Evolutionary conservation across 1,140 invertebrate genomes (phyloP).

Genomic region (Littorina saxatilis): DNA sequence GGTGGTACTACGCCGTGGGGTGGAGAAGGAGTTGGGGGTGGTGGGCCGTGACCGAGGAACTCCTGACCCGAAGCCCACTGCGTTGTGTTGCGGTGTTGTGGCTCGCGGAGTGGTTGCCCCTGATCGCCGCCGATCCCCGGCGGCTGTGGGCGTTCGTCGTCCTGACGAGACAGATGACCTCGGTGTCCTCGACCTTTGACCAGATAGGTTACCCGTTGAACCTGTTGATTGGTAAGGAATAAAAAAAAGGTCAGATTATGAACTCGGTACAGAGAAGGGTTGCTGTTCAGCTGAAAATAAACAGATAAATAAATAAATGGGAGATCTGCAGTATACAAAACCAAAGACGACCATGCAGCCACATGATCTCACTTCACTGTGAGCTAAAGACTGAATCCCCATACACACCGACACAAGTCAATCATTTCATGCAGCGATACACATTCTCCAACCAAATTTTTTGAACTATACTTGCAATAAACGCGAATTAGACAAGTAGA

Average conservation of each 20-base stretch:
- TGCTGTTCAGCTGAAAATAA: too few species aligned
- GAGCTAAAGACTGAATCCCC: too few species aligned
- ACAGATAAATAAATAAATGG: too few species aligned
- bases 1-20: slow-evolving; percentile 46
- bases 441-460: too few species aligned
- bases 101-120: slow-evolving; percentile 47
- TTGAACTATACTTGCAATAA: too few species aligned
- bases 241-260: background rate
- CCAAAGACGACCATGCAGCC: too few species aligned
- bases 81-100: slow-evolving; percentile 60
- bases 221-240: slow-evolving; percentile 36
- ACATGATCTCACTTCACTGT: too few species aligned
- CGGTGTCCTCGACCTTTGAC: slow-evolving; percentile 51
- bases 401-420: too few species aligned
- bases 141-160: slow-evolving; percentile 32
- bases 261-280: too few species aligned
- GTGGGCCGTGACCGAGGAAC: slow-evolving; percentile 50
- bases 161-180: slow-evolving; percentile 46
- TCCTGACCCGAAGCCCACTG: slow-evolving; percentile 50
- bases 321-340: too few species aligned
- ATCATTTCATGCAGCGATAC: too few species aligned
- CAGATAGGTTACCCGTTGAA: slow-evolving; percentile 62
- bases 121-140: slow-evolving; percentile 35
- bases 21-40: slow-evolving; percentile 49
- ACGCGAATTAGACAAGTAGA: too few species aligned